Evolutionary conservation across 2,797 vertebrate genomes (phyloP), one percentile per base, ranked within the genome.

Genomic region (Cirrhinus mrigala): DNA sequence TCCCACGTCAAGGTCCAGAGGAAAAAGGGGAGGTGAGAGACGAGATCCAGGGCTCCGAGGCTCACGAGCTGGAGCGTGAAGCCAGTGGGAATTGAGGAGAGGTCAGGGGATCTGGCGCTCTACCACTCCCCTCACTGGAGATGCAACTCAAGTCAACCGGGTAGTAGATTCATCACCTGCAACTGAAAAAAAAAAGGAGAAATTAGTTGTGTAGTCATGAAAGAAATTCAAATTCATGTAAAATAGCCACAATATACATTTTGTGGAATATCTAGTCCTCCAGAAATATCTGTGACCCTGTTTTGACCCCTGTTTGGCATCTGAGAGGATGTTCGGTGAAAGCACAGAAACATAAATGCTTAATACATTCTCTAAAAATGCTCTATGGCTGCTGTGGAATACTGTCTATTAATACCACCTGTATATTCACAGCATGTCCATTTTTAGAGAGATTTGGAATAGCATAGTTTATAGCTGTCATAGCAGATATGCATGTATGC

Each of bases 141-240:
- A 40, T 54, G 4, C 16, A 29, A 56, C 46, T 29, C 87, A 84
- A 29, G 86, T 93, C 89, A 93, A 69, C 84, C 77, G 70, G 75
- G 85, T 73, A 79, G 78, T 18, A 83, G 86, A 91, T 50, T 92
- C 94, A 94, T 95, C 92, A 94, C 94, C 94, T 95, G 81, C 27
- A 90, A 83, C 29, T 87, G 37, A 68, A 46, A 85, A 79, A 22
- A 81, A 46, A 1, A 3, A 3, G 1, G 24, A 48, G 1, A 68
- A 48, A 64, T 79, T 40, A 62, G 37, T 44, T 76, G 52, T 15
- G 33, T n/a, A 37, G 18, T 6, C 29, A 56, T n/a, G 15, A 50
- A 50, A 50, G 3, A 27, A 6, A 70, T 14, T 8, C 40, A 8
- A 8, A 44, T 44, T 44, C 8, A 44, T 6, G 2, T 14, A 12